phyloP scores from a whole-genome alignment of 64 coral and sea anemone genomes.

The Catalaphyllia jardinei region DNA sequence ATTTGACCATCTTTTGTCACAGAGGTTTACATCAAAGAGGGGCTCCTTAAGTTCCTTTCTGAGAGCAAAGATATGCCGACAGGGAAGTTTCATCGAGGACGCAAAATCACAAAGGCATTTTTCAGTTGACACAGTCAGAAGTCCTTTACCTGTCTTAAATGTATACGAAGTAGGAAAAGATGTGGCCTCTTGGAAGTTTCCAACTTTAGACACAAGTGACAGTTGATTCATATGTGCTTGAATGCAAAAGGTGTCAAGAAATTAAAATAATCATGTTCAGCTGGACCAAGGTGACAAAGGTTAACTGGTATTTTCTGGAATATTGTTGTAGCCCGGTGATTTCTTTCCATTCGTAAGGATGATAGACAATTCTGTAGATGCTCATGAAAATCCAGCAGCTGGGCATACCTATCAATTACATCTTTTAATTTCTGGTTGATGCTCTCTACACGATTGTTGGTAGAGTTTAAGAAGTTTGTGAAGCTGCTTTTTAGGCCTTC shows the following conservation, averaged over 20 bases:
- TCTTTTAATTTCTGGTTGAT: slow-evolving; percentile 67
- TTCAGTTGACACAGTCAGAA: background rate
- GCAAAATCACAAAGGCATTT: slow-evolving; percentile 42
- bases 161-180: background rate
- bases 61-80: slow-evolving; percentile 42
- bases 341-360: too few species aligned
- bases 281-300: too few species aligned
- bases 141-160: slow-evolving; percentile 23
- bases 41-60: too few species aligned
- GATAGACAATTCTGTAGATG: too few species aligned
- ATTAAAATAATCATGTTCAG: too few species aligned
- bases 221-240: too few species aligned
- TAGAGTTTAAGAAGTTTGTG: background rate
- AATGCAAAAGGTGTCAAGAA: too few species aligned
- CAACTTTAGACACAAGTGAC: too few species aligned
- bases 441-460: slow-evolving; percentile 50
- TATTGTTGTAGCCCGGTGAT: too few species aligned
- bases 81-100: slow-evolving; percentile 43
- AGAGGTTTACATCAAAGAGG: background rate
- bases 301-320: too few species aligned
- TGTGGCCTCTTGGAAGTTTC: background rate
- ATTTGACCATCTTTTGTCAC: slow-evolving; percentile 51
- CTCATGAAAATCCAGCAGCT: too few species aligned
- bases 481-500: slow-evolving; percentile 29
- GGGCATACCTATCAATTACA: slow-evolving; percentile 44